Evolutionary conservation across 2,797 vertebrate genomes (phyloP).

Genomic region (Oreochromis grahami): DNA sequence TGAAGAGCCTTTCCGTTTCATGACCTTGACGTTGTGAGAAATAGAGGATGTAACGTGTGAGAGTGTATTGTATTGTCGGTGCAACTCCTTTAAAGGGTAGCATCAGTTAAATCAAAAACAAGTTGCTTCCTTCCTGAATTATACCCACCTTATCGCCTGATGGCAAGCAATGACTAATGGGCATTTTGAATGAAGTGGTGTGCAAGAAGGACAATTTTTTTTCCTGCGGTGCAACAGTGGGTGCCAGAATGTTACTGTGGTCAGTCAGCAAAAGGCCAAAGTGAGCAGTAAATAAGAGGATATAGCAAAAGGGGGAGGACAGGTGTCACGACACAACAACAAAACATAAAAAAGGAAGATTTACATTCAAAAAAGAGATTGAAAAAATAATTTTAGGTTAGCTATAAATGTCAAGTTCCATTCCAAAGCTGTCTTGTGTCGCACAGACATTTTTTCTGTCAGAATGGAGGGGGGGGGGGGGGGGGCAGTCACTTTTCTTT

Average conservation of each 20-base stretch:
- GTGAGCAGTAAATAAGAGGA: slow-evolving; percentile 1
- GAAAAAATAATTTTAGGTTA: slow-evolving; percentile 20
- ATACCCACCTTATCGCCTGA: background rate
- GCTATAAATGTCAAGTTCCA: slow-evolving; percentile 5
- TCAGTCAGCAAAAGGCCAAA: slow-evolving; percentile 17
- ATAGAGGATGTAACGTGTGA: background rate
- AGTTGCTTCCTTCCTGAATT: background rate
- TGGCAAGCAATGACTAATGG: slow-evolving; percentile 11
- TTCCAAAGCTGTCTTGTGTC: background rate
- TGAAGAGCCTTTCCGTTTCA: slow-evolving; percentile 48
- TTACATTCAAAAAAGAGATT: background rate
- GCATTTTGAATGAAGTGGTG: background rate
- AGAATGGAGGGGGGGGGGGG: background rate
- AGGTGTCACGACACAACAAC: slow-evolving; percentile 5
- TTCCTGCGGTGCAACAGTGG: background rate
- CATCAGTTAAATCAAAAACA: background rate
- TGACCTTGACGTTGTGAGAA: background rate
- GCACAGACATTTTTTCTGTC: background rate
- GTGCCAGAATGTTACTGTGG: background rate
- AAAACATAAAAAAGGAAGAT: background rate
- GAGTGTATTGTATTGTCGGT: background rate
- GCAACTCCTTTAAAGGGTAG: background rate
- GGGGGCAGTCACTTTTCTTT: slow-evolving; percentile 5
- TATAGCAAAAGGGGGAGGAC: background rate
- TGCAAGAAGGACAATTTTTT: background rate